Evolutionary conservation across 2,797 vertebrate species (phyloP).

Genomic region (Brachyalestes nurse): DNA sequence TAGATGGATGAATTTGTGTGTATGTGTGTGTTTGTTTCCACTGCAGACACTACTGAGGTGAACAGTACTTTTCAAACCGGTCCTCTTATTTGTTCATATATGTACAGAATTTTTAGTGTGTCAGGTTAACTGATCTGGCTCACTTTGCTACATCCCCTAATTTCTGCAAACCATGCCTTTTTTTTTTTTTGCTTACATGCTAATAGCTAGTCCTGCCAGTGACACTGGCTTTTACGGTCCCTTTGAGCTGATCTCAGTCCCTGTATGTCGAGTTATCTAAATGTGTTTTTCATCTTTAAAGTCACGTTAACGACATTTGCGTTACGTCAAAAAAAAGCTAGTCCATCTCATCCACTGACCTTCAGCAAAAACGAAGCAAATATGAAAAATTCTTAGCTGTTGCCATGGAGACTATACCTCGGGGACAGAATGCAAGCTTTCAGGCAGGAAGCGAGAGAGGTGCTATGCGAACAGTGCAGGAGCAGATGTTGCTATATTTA

Average conservation of each 20-base stretch:
- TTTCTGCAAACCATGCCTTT: neutral
- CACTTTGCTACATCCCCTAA: neutral
- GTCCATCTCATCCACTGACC: neutral
- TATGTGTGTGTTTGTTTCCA: too few relatives aligned
- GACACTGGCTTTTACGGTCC: neutral
- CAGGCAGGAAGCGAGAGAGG: slow-evolving; percentile 43
- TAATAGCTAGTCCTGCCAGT: neutral
- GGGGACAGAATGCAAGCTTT: slow-evolving; percentile 7
- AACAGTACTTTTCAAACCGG: too few relatives aligned
- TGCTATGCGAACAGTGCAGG: slow-evolving; percentile 8
- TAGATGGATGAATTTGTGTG: too few relatives aligned
- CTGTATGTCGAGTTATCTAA: neutral
- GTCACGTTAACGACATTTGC: neutral
- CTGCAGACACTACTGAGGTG: too few relatives aligned
- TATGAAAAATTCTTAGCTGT: slow-evolving; percentile 5
- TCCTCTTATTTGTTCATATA: too few relatives aligned
- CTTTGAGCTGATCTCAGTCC: neutral
- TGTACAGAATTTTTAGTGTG: neutral
- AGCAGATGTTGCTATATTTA: slow-evolving; percentile 34
- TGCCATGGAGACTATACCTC: slow-evolving; percentile 33
- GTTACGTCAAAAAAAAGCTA: neutral
- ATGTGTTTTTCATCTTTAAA: neutral
- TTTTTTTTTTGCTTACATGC: neutral
- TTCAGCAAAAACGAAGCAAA: neutral
- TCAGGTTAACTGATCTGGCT: neutral